phyloP scores from a whole-genome alignment of 2,797 vertebrate species.

The Picus viridis region DNA sequence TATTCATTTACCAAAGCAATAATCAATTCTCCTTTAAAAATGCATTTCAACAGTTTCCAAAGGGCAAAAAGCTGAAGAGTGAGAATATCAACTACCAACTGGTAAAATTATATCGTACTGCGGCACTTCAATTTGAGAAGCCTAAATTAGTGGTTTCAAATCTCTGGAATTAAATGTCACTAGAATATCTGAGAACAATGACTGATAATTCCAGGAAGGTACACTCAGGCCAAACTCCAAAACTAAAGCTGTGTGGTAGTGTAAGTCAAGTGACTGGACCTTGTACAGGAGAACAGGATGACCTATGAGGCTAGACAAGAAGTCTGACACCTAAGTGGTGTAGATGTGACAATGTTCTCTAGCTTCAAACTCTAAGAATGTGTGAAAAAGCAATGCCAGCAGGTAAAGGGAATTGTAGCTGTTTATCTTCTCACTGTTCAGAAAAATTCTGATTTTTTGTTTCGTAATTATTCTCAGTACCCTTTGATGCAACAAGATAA shows the following conservation, averaged over 20 bases:
- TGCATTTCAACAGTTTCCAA: slow-evolving; percentile 11
- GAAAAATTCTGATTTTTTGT: background rate
- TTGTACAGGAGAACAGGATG: background rate
- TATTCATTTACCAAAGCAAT: slow-evolving; percentile 42
- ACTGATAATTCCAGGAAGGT: slow-evolving; percentile 9
- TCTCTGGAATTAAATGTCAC: slow-evolving; percentile 43
- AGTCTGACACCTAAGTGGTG: background rate
- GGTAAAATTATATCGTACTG: background rate
- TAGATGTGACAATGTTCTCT: background rate
- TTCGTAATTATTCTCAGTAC: slow-evolving; percentile 36
- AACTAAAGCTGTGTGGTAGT: background rate
- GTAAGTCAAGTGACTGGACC: slow-evolving; percentile 1
- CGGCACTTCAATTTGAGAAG: slow-evolving; percentile 18
- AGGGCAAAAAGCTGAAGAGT: slow-evolving; percentile 7
- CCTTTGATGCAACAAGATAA: slow-evolving; percentile 20
- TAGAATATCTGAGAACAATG: slow-evolving; percentile 23
- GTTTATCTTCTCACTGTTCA: background rate
- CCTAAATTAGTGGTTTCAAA: slow-evolving; percentile 30
- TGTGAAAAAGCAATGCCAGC: background rate
- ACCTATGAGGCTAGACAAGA: background rate
- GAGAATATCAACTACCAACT: background rate
- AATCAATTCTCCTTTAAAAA: slow-evolving; percentile 50
- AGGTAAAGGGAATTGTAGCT: background rate
- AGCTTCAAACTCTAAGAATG: background rate
- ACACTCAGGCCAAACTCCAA: background rate